phyloP scores from a whole-genome alignment of 2,888 invertebrate species.

The Heliconius charithonia region DNA sequence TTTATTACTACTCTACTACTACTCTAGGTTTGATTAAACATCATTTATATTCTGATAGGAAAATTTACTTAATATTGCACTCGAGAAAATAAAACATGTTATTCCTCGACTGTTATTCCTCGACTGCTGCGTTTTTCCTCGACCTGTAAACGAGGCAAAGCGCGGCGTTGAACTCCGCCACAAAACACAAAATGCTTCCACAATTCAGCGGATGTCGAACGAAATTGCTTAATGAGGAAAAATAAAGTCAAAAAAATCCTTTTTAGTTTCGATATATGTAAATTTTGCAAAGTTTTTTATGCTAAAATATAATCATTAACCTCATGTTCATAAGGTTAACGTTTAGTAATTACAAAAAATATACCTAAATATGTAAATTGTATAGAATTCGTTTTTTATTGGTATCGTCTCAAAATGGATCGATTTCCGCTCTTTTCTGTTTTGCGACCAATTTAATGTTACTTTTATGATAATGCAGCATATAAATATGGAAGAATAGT shows the following conservation, averaged over 20 bases:
- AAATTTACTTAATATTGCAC: neutral
- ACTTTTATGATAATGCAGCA: conserved; percentile 44
- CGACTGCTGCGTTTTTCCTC: neutral
- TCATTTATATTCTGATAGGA: neutral
- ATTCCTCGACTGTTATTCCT: too few species aligned
- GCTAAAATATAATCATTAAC: neutral
- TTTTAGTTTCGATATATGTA: too few species aligned
- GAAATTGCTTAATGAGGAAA: too few species aligned
- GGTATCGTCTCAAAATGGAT: conserved; percentile 42
- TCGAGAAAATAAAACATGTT: neutral
- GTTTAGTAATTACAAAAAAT: neutral
- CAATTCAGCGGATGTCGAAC: too few species aligned
- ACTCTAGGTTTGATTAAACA: neutral
- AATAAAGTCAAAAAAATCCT: too few species aligned
- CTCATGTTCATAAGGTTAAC: neutral
- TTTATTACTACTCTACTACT: neutral
- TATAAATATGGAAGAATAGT: conserved; percentile 26
- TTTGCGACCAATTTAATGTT: conserved; percentile 39
- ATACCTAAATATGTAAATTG: conserved; percentile 1
- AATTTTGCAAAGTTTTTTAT: neutral
- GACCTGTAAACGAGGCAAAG: too few species aligned
- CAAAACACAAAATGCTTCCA: too few species aligned
- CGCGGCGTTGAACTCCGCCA: too few species aligned
- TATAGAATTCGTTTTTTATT: conserved; percentile 32
- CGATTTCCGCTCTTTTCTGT: conserved; percentile 48